Evolutionary conservation across 2,113 vertebrate genomes (phyloP).

Genomic region (Panthera leo): DNA sequence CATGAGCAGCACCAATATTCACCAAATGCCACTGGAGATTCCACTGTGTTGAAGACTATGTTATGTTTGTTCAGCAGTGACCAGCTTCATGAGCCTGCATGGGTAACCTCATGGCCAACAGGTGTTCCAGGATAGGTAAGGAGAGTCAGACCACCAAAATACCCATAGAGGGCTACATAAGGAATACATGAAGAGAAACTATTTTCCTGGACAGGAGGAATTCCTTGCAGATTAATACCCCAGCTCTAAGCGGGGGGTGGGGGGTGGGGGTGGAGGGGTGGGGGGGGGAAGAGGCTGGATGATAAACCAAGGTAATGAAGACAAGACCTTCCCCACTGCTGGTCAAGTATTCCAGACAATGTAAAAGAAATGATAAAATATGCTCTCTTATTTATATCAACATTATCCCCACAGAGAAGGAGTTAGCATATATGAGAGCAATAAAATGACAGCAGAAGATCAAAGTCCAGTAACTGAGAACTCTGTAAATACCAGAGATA

Average conservation of each 20-base stretch:
- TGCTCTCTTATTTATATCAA: background rate
- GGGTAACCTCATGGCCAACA: background rate
- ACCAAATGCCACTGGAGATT: background rate
- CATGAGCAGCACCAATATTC: background rate
- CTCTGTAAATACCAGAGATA: background rate
- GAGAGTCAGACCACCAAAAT: background rate
- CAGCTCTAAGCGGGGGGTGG: background rate
- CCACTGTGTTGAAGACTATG: background rate
- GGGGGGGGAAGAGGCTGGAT: background rate
- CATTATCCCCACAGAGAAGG: background rate
- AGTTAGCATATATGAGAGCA: background rate
- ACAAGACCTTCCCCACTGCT: background rate
- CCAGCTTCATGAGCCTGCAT: background rate
- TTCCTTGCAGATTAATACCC: background rate
- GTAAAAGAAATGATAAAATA: background rate
- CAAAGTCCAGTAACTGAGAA: background rate
- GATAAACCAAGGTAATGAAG: background rate
- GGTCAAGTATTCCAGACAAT: background rate
- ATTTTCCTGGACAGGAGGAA: background rate
- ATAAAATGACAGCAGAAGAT: background rate
- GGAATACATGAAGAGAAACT: background rate
- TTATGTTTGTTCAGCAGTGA: background rate
- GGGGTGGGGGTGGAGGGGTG: background rate
- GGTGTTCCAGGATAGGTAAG: background rate
- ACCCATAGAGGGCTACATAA: background rate